Percentiles rank a stretch among this genome's conserved stretches.
phyloP scores from a whole-genome alignment of 2,888 invertebrate species.

The Synergus laeviventris region DNA sequence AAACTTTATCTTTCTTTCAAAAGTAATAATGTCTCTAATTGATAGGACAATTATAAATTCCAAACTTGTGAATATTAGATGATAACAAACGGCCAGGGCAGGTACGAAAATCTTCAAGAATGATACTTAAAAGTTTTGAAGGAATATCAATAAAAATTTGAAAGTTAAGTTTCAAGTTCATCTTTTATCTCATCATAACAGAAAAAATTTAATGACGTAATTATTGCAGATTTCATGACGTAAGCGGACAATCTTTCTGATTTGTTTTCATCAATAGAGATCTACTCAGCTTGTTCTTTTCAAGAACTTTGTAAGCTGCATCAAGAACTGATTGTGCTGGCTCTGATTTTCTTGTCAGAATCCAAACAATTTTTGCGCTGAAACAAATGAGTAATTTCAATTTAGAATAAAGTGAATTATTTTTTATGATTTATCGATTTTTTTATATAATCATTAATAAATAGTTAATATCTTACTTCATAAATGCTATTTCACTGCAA shows the following conservation, averaged over 20 bases:
- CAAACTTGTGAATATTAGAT: too few relatives aligned
- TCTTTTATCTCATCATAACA: background rate
- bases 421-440: slow-evolving; percentile 16
- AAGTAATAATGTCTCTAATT: too few relatives aligned
- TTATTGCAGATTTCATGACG: background rate
- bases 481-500: slow-evolving; percentile 78
- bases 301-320: slow-evolving; percentile 79
- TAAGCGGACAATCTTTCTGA: slow-evolving; percentile 79
- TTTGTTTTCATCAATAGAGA: slow-evolving; percentile 81
- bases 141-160: background rate
- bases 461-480: slow-evolving; percentile 72
- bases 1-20: too few relatives aligned
- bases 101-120: too few relatives aligned
- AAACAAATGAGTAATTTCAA: slow-evolving; percentile 46
- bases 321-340: slow-evolving; percentile 79
- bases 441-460: slow-evolving; percentile 1
- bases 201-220: background rate
- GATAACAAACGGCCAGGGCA: too few relatives aligned
- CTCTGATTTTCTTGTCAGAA: slow-evolving; percentile 80
- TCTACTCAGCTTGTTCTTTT: slow-evolving; percentile 79
- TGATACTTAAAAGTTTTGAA: too few relatives aligned
- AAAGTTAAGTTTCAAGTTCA: background rate
- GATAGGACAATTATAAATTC: too few relatives aligned
- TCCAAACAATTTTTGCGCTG: slow-evolving; percentile 78
- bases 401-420: too few relatives aligned